These are phyloP conservation scores for Cheirogaleus major DNA, from an alignment of 2,797 vertebrate species.

Conservation along the genomic window DNA sequence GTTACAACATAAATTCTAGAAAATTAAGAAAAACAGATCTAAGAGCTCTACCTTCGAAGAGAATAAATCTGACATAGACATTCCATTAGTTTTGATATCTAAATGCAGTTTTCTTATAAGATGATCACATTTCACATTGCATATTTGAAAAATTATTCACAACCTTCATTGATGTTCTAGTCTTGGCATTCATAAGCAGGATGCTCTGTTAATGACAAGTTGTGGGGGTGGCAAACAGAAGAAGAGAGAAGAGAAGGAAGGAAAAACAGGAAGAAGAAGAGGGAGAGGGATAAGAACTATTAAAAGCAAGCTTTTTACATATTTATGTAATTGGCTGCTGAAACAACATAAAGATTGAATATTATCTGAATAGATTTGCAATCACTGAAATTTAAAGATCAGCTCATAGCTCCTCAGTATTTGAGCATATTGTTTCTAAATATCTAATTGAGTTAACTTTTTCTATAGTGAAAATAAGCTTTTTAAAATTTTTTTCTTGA, in stretches of 20 bases:
- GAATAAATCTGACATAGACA: not conserved
- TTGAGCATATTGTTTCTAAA: not conserved
- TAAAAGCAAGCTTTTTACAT: not conserved
- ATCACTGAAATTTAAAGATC: not conserved
- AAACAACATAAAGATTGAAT: not conserved
- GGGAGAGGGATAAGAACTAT: too few relatives aligned
- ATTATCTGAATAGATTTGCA: not conserved
- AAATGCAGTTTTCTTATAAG: not conserved
- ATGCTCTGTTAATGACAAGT: not conserved
- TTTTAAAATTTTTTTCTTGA: not conserved
- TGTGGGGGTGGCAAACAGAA: fast-evolving
- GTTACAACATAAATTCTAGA: not conserved
- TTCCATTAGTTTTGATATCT: not conserved
- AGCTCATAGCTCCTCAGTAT: not conserved
- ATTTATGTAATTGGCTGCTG: not conserved
- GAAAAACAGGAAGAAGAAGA: too few relatives aligned
- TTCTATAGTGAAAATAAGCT: not conserved
- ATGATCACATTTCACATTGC: not conserved
- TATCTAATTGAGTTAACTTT: not conserved
- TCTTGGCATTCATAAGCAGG: not conserved
- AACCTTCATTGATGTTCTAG: not conserved
- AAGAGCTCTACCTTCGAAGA: not conserved
- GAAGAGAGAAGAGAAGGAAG: not conserved
- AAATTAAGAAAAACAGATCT: not conserved
- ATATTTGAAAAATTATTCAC: not conserved